Evolutionary conservation across 2,113 vertebrate species (phyloP), one percentile per base, ranked within the genome.

Genomic region (Rhinopomastus cyanomelas): DNA sequence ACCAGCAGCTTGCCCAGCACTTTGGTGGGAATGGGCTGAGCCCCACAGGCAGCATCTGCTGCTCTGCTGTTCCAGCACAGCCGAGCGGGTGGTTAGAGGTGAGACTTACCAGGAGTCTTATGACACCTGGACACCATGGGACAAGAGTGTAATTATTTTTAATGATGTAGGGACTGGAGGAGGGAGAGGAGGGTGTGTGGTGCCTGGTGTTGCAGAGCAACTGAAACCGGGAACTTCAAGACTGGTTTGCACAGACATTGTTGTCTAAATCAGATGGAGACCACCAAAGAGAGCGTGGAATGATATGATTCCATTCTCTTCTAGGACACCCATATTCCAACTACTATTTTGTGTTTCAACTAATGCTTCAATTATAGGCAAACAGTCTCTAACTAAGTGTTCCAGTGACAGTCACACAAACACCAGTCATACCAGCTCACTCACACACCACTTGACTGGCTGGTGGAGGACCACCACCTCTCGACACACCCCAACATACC

Each of bases 101-200:
- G 94, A 95, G 73, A 90, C 86, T 92, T 82, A 71, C 87, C 93
- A 94, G 92, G 91, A 95, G 81, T 87, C 92, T 79, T 57, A 36
- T 81, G 90, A 69, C 93, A 94, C 92, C 94, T 90, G 80, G 65
- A 75, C 85, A 82, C 92, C 79, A 78, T 0, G 0, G 80, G 71
- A 86, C 77, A 74, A 71, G 67, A 87, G 60, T 82, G 94, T 93
- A 93, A 94, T 94, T 89, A 88, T 76, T 64, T 90, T 96, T 95
- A 95, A 94, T 80, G 83, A 76, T 42, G 81, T 85, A 55, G 39
- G 36, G 61, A 44, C 20, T 88, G 73, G 81, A 67, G 57, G 61
- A 83, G 64, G 42, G 39, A 84, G 61, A 60, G 46, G n/a, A 90
- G 81, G 61, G 49, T 0, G 5, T 91, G 23, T 52, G 29, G 60